These are phyloP conservation scores for Gonioctena quinquepunctata DNA, from an alignment of 1,140 invertebrate genomes.

Conservation along the genomic window DNA sequence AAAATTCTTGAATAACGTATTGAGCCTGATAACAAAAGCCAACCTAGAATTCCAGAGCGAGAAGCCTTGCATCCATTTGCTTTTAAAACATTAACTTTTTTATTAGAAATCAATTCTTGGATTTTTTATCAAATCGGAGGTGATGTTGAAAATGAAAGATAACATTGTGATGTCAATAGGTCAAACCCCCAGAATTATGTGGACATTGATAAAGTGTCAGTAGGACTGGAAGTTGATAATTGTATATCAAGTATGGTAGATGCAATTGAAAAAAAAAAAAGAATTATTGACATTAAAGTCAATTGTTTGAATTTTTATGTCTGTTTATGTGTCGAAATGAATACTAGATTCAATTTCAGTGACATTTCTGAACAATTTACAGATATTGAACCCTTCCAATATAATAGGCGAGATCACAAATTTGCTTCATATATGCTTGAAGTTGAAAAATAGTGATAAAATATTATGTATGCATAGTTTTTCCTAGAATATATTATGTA, in stretches of 20 bases:
- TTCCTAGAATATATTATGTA: no score
- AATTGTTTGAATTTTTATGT: neutral
- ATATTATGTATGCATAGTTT: no score
- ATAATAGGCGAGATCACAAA: no score
- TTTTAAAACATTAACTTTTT: neutral
- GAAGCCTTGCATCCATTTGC: neutral
- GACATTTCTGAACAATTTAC: neutral
- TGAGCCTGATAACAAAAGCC: neutral
- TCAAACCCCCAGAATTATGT: neutral
- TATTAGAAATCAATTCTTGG: neutral
- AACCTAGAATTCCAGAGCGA: neutral
- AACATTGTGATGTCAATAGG: neutral
- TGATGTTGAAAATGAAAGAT: neutral
- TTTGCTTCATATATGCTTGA: no score
- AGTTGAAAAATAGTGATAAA: no score
- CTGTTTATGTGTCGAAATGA: neutral
- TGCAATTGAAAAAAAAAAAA: neutral
- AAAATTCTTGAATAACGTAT: neutral
- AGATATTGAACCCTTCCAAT: no score
- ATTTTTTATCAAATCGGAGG: neutral
- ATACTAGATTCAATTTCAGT: neutral
- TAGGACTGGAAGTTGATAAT: neutral
- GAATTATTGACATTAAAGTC: neutral
- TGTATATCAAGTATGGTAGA: neutral
- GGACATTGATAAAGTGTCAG: neutral